A percentile compares a stretch with the other conserved stretches of the same genome.
Conservation (phyloP, 2,797 vertebrate species). For the Tragelaphus eurycerus region DNA sequence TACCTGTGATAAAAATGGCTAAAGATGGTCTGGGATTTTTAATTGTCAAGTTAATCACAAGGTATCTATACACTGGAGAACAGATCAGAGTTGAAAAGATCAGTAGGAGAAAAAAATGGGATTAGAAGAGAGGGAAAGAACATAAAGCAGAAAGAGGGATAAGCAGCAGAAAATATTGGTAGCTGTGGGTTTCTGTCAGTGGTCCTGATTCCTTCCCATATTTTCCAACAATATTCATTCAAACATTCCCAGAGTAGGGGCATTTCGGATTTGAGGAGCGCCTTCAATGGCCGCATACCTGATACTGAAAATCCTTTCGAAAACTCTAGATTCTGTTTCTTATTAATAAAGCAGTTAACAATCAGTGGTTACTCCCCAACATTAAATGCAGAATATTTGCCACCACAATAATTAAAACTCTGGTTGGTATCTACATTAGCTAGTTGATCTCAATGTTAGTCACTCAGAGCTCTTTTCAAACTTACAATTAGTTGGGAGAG, state of each 20-base stretch:
- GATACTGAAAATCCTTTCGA: neutral
- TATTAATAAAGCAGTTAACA: conserved; percentile 7
- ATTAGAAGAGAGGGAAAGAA: neutral
- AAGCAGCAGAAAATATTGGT: neutral
- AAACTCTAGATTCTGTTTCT: conserved; percentile 27
- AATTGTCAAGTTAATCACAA: conserved; percentile 6
- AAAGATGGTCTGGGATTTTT: neutral
- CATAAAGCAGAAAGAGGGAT: neutral
- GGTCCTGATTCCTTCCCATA: neutral
- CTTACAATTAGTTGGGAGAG: conserved; percentile 39
- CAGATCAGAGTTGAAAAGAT: neutral
- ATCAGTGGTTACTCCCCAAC: neutral
- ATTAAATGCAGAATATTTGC: conserved; percentile 32
- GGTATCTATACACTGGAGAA: neutral
- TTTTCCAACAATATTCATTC: neutral
- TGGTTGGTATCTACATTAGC: conserved; percentile 25
- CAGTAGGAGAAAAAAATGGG: neutral
- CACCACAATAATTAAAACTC: conserved; percentile 42
- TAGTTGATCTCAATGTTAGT: conserved; percentile 10
- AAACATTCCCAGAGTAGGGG: neutral
- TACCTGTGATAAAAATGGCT: neutral
- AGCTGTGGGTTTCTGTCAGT: neutral
- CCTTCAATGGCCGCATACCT: neutral
- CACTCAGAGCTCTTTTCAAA: conserved; percentile 35
- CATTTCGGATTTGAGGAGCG: neutral